Evolutionary conservation across 2,888 invertebrate species (phyloP), one percentile per base, ranked within the genome.

Genomic region (Sialis fuliginosa): DNA sequence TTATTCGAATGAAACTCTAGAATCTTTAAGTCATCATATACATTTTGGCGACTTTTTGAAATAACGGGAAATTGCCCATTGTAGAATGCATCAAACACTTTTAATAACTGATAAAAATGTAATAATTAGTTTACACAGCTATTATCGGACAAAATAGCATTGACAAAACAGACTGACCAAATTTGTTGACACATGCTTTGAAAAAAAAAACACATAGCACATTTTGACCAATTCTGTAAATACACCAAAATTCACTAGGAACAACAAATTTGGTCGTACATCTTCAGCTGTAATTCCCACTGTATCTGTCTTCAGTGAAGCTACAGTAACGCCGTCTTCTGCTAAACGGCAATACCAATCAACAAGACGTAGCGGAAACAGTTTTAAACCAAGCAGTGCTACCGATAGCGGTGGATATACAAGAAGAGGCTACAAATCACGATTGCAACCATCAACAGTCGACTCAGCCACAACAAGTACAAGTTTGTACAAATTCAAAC

Each of bases 401-500:
- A 51, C 55, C 5, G 12, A 39, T 6, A 32, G 32, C 10, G 34
- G 13, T 7, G 40, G 44, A 6, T 46, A 59, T 57, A 3, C 60
- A 59, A 71, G 81, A 52, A 72, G 77, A 49, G 75, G 79, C 32
- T 87, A 79, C 62, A 79, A 84, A 53, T 80, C 82, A 5, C 80
- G 78, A 55, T 65, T 74, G 48, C 73, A 76, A 60, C 54, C 68
- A 7, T 56, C 62, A 32, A 60, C 73, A 52, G 69, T 72, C 3
- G 79, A 79, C 53, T 68, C 70, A 57, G 43, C 35, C 8, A 22
- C 52, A 34, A 61, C 69, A 22, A 69, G 77, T 5, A 75, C 77
- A 37, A 78, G 79, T 52, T 66, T 83, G 49, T 84, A 83, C 59
- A 85, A 86, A 65, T 81, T 87, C 56, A 89, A 88, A 62, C 66